Evolutionary conservation across 2,113 vertebrate species (phyloP), one percentile per base, ranked within the genome.

Genomic region (Miniopterus natalensis): DNA sequence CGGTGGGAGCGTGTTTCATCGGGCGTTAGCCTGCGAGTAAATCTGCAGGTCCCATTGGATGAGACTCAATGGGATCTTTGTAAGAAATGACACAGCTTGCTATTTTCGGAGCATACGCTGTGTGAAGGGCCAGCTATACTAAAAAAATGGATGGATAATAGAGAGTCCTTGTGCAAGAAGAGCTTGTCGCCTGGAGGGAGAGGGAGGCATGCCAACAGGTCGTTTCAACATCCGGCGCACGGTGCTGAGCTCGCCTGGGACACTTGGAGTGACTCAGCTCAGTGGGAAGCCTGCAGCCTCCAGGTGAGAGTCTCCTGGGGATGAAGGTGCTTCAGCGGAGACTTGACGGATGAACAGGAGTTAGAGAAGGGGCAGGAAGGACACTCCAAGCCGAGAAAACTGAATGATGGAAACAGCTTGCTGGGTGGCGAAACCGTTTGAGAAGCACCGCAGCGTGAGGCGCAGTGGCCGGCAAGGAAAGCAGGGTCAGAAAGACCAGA

Each of bases 21-120:
- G 66, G 53, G 91, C 90, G 93, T 66, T 93, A 55, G 27, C 20
- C 88, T 92, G 55, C 81, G 73, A 90, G 84, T 92, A 75, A 81
- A 78, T 83, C 61, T 84, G 27, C 42, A 88, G 53, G 65, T 85
- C 45, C 55, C 83, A 8, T 61, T 84, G 42, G 77, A n/a, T 68
- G 49, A 93, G 57, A 89, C 66, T 88, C 73, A 59, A 31, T 83
- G 81, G 91, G 47, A 86, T 11, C 14, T 77, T 31, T n/a, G 3
- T 84, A 81, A 49, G 42, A 81, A 93, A 93, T 81, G 55, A 84
- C 27, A 61, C 27, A 83, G n/a, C 70, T 68, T 75, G 53, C 65
- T 88, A 66, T 27, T 61, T 85, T 8, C 14, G 59, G 66, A 81
- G 47, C 21, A 40, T 29, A 49, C 18, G 47, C 83, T 31, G 20